Evolutionary conservation across 2,888 invertebrate species (phyloP), one percentile per base, ranked within the genome.

Genomic region (Norana najaformis): DNA sequence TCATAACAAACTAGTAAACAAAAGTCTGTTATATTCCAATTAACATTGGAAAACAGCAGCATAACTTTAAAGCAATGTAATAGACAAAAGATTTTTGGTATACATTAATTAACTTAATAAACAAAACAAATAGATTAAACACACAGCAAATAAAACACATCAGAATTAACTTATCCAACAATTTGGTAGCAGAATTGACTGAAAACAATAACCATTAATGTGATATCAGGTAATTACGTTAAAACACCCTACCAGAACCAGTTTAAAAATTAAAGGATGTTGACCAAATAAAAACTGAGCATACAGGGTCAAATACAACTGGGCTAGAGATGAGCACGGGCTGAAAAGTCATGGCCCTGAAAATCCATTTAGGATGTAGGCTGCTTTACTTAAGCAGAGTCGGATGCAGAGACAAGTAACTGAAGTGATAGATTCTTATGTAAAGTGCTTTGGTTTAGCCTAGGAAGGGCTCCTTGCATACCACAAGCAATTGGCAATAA

Each of bases 311-410:
- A n/a, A n/a, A n/a, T n/a, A n/a, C n/a, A n/a, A n/a, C n/a, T n/a
- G n/a, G n/a, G n/a, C n/a, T n/a, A n/a, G n/a, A n/a, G n/a, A n/a
- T n/a, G n/a, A n/a, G n/a, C n/a, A n/a, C n/a, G n/a, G n/a, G n/a
- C n/a, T n/a, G n/a, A n/a, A n/a, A n/a, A n/a, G n/a, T n/a, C n/a
- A n/a, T n/a, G n/a, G n/a, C n/a, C n/a, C n/a, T n/a, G n/a, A n/a
- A n/a, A n/a, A n/a, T n/a, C n/a, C 69, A 69, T n/a, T 69, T n/a
- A n/a, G n/a, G 69, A 69, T 69, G 69, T n/a, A 69, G 69, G 69
- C 30, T 23, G 23, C 6, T 20, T 47, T 23, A 47, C 23, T 47
- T 3, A 47, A 4, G 16, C 30, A 8, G 16, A 8, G n/a, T 69
- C 69, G 30, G n/a, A n/a, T 69, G n/a, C n/a, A 69, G 6, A 69